These are phyloP conservation scores for Podarcis siculus DNA, from an alignment of 2,797 vertebrate species.

Conservation along the genomic window DNA sequence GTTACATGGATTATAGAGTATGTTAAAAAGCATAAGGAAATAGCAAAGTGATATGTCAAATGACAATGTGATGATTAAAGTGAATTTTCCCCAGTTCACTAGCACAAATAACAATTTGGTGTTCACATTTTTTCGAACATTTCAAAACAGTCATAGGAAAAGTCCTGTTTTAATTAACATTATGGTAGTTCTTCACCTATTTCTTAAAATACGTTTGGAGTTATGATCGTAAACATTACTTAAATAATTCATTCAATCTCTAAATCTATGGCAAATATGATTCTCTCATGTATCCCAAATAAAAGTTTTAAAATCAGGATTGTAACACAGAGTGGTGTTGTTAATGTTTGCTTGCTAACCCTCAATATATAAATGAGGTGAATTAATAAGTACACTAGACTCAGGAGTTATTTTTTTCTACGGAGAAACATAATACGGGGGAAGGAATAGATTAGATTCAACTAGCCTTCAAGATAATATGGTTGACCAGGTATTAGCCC, in stretches of 20 bases:
- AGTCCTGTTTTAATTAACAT: constrained; percentile 41
- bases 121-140: constrained; percentile 42
- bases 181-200: constrained; percentile 29
- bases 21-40: constrained; percentile 30
- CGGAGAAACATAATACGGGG: constrained; percentile 7
- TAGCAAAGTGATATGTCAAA: constrained; percentile 37
- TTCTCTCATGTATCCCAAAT: background rate
- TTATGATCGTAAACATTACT: constrained; percentile 1
- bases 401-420: constrained; percentile 7
- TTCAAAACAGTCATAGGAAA: constrained; percentile 33
- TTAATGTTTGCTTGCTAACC: background rate
- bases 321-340: background rate
- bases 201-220: constrained; percentile 45
- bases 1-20: constrained; percentile 31
- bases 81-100: constrained; percentile 14
- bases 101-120: constrained; percentile 27
- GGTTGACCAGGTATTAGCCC: background rate
- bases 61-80: constrained; percentile 29
- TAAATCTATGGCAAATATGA: constrained; percentile 37
- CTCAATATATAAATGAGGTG: background rate
- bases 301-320: background rate
- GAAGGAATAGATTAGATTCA: background rate
- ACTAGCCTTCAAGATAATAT: background rate
- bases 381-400: constrained; percentile 22
- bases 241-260: constrained; percentile 39